Conservation (phyloP, 2,888 invertebrate genomes). For the Xestoiulus laeticollis region DNA sequence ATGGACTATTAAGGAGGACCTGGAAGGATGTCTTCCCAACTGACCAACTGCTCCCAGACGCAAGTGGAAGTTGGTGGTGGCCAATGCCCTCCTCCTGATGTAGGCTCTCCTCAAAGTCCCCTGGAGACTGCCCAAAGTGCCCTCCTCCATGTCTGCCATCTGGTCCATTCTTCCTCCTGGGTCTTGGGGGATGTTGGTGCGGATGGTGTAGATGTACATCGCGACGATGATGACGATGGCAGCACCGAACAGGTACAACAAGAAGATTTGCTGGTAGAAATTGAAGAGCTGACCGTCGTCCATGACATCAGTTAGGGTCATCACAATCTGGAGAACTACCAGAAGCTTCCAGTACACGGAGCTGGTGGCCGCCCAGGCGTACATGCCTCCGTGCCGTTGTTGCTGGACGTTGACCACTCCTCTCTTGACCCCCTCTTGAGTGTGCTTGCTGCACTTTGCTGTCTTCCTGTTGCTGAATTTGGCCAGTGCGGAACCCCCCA, state of each 20-base stretch:
- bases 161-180: neutral
- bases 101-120: constrained; percentile 69
- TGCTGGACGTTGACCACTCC: neutral
- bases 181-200: constrained; percentile 19
- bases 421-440: neutral
- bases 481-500: neutral
- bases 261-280: constrained; percentile 50
- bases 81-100: constrained; percentile 66
- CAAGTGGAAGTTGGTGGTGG: constrained; percentile 66
- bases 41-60: constrained; percentile 63
- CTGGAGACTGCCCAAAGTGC: constrained; percentile 49
- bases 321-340: constrained; percentile 67
- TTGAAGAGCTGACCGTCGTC: constrained; percentile 68
- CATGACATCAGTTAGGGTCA: constrained; percentile 69
- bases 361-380: constrained; percentile 68
- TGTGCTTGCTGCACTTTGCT: neutral
- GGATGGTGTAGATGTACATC: constrained; percentile 50
- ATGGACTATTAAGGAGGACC: too few species aligned
- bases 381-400: constrained; percentile 58
- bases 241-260: constrained; percentile 48
- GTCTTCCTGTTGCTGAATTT: constrained; percentile 32
- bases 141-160: constrained; percentile 39
- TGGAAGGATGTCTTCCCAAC: too few species aligned
- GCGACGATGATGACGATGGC: constrained; percentile 51
- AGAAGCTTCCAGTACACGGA: constrained; percentile 69